Conservation (phyloP, 2,797 vertebrate genomes). For the Macropus fuliginosus region DNA sequence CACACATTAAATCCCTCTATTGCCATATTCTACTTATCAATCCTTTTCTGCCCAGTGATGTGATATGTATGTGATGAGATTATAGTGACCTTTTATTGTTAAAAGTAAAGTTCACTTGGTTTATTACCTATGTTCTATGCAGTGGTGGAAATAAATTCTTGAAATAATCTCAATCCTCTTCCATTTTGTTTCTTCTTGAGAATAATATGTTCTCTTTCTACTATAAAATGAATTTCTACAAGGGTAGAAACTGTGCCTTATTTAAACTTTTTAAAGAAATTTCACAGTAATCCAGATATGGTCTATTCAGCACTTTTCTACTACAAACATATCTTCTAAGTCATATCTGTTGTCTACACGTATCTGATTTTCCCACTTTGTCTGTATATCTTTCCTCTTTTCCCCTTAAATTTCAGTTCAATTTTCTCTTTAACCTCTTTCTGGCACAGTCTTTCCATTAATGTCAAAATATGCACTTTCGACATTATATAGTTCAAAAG, state of each 20-base stretch:
- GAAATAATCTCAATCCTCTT: background rate
- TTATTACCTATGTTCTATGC: background rate
- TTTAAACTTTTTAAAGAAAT: background rate
- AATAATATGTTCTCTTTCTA: conserved; percentile 6
- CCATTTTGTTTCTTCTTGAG: background rate
- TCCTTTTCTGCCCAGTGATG: background rate
- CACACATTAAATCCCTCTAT: background rate
- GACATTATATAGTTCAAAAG: background rate
- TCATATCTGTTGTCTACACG: background rate
- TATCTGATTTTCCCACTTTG: background rate
- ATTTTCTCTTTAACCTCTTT: background rate
- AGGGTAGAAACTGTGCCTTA: background rate
- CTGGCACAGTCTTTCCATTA: background rate
- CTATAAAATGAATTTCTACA: background rate
- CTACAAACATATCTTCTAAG: background rate
- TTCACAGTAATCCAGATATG: background rate
- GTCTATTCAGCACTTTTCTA: background rate
- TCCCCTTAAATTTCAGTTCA: background rate
- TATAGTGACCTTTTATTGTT: background rate
- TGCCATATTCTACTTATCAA: conserved; percentile 14
- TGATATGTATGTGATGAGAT: background rate
- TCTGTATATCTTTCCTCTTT: background rate
- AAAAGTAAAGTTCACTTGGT: background rate
- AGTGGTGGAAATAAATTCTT: background rate
- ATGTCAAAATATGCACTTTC: background rate